phyloP scores from a whole-genome alignment of 2,113 vertebrate genomes.

The Halcyon senegalensis region DNA sequence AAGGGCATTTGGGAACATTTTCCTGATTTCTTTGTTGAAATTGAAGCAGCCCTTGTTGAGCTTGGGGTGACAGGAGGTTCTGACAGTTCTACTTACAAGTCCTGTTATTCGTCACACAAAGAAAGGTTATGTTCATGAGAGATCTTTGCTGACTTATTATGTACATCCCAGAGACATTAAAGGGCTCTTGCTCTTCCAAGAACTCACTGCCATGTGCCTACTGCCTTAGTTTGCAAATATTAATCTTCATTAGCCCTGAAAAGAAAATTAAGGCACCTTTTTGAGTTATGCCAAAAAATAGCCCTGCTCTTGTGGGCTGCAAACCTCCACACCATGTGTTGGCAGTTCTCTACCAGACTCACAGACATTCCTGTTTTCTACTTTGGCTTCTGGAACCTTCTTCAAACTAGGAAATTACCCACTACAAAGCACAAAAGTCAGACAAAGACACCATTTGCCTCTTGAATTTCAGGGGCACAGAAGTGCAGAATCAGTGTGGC shows the following conservation, averaged over 20 bases:
- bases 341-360: background rate
- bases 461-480: background rate
- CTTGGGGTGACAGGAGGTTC: background rate
- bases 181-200: background rate
- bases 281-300: background rate
- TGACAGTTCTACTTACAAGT: background rate
- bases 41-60: background rate
- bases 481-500: background rate
- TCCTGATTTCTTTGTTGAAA: background rate
- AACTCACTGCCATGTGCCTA: background rate
- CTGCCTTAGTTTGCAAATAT: background rate
- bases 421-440: background rate
- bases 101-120: slow-evolving; percentile 6
- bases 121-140: background rate
- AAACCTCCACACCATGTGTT: background rate
- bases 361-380: background rate
- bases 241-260: background rate
- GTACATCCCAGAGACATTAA: background rate
- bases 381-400: background rate
- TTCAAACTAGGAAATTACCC: background rate
- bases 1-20: background rate
- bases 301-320: background rate
- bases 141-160: background rate
- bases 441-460: background rate
- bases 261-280: background rate